Evolutionary conservation across 2,113 vertebrate species (phyloP).

Genomic region (Pheucticus melanocephalus): DNA sequence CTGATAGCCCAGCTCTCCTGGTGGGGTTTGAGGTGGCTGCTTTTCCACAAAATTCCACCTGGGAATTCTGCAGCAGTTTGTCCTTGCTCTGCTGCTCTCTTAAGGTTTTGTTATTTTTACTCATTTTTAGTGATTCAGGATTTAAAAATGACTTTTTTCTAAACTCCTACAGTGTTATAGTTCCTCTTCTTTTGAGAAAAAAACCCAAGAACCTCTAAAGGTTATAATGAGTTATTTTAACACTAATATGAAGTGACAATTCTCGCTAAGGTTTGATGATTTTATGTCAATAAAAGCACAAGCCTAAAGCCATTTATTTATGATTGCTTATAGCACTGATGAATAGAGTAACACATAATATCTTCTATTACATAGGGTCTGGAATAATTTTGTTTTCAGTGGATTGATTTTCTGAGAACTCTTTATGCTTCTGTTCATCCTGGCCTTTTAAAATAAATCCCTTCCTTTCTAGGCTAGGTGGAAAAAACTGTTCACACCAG

Average conservation of each 20-base stretch:
- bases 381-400: background rate
- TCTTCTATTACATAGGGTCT: background rate
- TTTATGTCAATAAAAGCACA: background rate
- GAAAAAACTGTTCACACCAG: background rate
- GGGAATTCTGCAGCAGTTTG: background rate
- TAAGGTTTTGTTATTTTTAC: background rate
- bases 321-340: background rate
- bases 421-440: background rate
- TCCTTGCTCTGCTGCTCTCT: background rate
- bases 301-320: background rate
- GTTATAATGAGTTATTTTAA: background rate
- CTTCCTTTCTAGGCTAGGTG: background rate
- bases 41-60: background rate
- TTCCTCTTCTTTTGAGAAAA: background rate
- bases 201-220: rapidly evolving
- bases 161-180: background rate
- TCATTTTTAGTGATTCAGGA: background rate
- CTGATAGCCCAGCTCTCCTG: background rate
- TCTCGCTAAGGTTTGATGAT: background rate
- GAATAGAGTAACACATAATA: background rate
- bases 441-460: background rate
- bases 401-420: background rate
- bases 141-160: background rate
- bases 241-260: background rate
- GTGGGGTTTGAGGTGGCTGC: background rate